Evolutionary conservation across 2,888 invertebrate species (phyloP), one percentile per base, ranked within the genome.

Genomic region (Stenodema calcarata): DNA sequence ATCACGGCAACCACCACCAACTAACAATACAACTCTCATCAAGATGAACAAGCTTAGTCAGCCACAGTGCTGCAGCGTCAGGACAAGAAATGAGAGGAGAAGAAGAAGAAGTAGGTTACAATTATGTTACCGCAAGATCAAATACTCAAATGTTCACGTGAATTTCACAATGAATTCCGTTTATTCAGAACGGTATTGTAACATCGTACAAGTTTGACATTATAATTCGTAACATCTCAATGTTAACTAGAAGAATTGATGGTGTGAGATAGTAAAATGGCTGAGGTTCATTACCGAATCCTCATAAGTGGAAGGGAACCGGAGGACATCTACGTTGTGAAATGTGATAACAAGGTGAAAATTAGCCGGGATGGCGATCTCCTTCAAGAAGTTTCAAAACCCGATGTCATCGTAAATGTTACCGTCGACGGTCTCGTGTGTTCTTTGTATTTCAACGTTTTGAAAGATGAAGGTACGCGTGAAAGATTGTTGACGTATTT

Each of bases 391-490:
- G 3, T 28, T 11, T 69, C 27, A 27, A n/a, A 44, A 9, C 73
- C 84, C 2, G 30, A 73, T n/a, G 84, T 54, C 12, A 30, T 84
- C 9, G 11, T 30, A 12, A 16, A 84, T 16, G 70, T 75, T 1
- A 47, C 44, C 0, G 84, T 73, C 16, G 84, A 84, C 30, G 84
- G 73, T 3, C n/a, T 73, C 12, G 1, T 44, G 44, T 84, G 84
- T 84, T 84, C 84, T n/a, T 23, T 42, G 73, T 84, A 73, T 35
- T 73, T 84, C 44, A 23, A 18, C 27, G 73, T 47, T 14, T 27
- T 84, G 7, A 7, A 16, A 23, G 75, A 75, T 1, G 73, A 18
- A 16, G n/a, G 28, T n/a, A 23, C 44, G 2, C 35, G 27, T 18
- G n/a, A 42, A 16, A 23, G 14, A 12, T 47, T 75, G 18, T 30